Evolutionary conservation across 2,113 vertebrate species (phyloP).

Genomic region (Myrmophylax atrothorax): DNA sequence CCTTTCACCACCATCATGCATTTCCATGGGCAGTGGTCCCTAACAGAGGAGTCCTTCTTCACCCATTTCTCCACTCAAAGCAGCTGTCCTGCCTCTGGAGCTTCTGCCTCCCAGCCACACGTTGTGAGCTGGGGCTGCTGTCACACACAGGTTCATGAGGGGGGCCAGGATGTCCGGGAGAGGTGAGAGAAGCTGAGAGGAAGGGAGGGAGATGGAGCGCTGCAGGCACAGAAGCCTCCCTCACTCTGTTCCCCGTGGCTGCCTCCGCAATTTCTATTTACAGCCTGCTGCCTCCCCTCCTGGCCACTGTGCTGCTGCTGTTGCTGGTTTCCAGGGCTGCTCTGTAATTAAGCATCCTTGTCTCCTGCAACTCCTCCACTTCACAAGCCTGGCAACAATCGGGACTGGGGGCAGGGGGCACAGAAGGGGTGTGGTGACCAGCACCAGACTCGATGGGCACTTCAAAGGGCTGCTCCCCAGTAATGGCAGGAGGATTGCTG

Average conservation of each 20-base stretch:
- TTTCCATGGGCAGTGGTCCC: not conserved
- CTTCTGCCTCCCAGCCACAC: not conserved
- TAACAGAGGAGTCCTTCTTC: not conserved
- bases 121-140: not conserved
- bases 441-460: fast-evolving
- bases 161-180: not conserved
- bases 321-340: constrained; percentile 60
- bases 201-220: not conserved
- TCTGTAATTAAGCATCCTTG: constrained; percentile 61
- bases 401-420: not conserved
- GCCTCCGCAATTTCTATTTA: constrained; percentile 72
- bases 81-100: not conserved
- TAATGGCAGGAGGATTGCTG: not conserved
- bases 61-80: not conserved
- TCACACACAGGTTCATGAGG: not conserved
- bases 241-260: constrained; percentile 48
- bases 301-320: constrained; percentile 54
- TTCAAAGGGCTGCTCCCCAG: fast-evolving
- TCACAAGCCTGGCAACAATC: not conserved
- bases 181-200: not conserved
- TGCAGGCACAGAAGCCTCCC: constrained; percentile 11
- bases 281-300: constrained; percentile 67
- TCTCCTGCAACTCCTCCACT: constrained; percentile 36
- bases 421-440: not conserved
- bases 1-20: not conserved